These are phyloP conservation scores for Eumerus sabulonum DNA, from an alignment of 2,888 invertebrate genomes.

Conservation along the genomic window DNA sequence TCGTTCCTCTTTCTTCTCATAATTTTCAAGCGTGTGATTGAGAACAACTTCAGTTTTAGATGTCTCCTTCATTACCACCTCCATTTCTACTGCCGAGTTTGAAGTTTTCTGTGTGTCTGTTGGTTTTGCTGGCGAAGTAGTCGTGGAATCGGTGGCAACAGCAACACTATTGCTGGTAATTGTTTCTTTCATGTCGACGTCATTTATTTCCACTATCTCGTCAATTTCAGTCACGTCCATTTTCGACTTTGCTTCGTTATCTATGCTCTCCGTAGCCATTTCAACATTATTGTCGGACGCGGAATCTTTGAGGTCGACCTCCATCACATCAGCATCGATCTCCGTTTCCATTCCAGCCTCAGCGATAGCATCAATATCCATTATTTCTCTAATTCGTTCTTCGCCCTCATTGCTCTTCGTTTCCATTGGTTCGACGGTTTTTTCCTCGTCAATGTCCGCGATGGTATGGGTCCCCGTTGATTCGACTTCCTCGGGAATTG, in stretches of 20 bases:
- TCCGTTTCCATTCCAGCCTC: not conserved
- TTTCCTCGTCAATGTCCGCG: not conserved
- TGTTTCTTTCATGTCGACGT: conserved; percentile 8
- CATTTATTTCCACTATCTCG: not conserved
- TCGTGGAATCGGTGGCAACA: no score
- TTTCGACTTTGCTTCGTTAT: conserved; percentile 31
- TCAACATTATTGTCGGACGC: conserved; percentile 9
- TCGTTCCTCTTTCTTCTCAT: conserved; percentile 14
- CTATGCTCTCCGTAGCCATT: not conserved
- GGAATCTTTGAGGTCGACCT: conserved; percentile 9
- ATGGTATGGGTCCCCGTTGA: conserved; percentile 12
- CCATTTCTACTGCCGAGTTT: not conserved
- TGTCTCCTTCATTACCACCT: not conserved
- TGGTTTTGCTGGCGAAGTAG: no score
- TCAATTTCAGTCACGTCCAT: not conserved
- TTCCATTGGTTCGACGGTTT: conserved; percentile 19
- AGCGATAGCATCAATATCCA: conserved; percentile 18
- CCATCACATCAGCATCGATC: conserved; percentile 29
- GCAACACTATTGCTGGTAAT: no score
- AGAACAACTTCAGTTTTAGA: not conserved
- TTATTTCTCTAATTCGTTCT: conserved; percentile 1
- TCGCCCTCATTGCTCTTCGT: not conserved
- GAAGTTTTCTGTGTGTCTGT: no score
- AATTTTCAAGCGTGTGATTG: not conserved
- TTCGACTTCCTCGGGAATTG: conserved; percentile 3